Conservation (phyloP, 2,888 invertebrate species). For the Polyploca ridens region DNA sequence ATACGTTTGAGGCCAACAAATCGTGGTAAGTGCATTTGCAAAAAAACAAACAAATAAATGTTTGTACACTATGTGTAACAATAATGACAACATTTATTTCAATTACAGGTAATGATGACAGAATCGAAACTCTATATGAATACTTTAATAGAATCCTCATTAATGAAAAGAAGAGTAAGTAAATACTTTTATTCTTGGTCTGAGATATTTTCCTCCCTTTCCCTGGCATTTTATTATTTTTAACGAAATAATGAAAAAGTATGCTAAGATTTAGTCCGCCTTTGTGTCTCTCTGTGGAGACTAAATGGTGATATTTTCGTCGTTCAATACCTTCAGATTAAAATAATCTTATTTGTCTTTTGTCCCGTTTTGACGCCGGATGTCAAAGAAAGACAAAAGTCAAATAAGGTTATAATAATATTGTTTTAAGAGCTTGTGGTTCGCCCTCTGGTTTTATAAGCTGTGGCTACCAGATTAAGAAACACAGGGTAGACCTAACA, state of each 20-base stretch:
- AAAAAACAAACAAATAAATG: neutral
- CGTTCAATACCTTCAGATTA: too few species aligned
- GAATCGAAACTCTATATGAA: slow-evolving; percentile 51
- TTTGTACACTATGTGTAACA: too few species aligned
- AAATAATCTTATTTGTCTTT: too few species aligned
- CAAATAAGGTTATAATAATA: too few species aligned
- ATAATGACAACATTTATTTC: neutral
- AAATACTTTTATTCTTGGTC: neutral
- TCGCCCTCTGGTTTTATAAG: too few species aligned
- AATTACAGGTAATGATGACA: slow-evolving; percentile 25
- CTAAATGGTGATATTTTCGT: too few species aligned
- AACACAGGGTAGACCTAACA: too few species aligned
- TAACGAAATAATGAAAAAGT: neutral
- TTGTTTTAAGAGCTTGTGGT: too few species aligned
- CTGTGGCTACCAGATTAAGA: too few species aligned
- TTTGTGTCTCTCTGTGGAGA: neutral
- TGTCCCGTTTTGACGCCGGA: too few species aligned
- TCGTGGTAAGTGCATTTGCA: slow-evolving; percentile 29
- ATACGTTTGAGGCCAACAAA: slow-evolving; percentile 29
- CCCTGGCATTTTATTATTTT: neutral
- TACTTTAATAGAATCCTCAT: slow-evolving; percentile 57
- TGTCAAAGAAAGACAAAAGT: too few species aligned
- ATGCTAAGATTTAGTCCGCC: neutral
- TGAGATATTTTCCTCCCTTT: too few species aligned
- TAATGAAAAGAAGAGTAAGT: slow-evolving; percentile 34